A percentile compares a stretch with the other conserved stretches of the same genome.
These are phyloP conservation scores for Pseudochromis fuscus DNA, from an alignment of 2,797 vertebrate genomes.

Conservation along the genomic window DNA sequence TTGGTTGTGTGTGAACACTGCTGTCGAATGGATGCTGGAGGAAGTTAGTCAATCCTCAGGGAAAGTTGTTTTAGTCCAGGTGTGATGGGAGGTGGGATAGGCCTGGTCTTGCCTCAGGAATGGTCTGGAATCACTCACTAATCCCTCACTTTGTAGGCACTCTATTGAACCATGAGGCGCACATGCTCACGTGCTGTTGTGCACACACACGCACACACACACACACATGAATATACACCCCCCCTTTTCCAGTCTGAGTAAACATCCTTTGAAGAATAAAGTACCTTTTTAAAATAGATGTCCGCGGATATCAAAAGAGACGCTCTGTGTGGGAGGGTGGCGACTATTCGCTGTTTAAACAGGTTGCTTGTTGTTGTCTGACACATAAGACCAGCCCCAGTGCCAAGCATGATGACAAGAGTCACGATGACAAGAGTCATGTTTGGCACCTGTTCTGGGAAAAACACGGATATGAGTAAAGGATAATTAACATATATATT, in stretches of 20 bases:
- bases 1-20: slow-evolving; percentile 46
- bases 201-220: slow-evolving; percentile 36
- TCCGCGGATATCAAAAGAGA: slow-evolving; percentile 77
- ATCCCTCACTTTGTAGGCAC: slow-evolving; percentile 82
- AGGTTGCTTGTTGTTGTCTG: slow-evolving; percentile 75
- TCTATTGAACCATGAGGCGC: slow-evolving; percentile 68
- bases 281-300: slow-evolving; percentile 78
- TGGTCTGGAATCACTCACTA: slow-evolving; percentile 75
- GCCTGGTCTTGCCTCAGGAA: slow-evolving; percentile 84
- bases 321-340: slow-evolving; percentile 61
- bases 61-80: slow-evolving; percentile 77
- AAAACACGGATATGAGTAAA: slow-evolving; percentile 26
- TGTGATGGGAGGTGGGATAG: slow-evolving; percentile 78
- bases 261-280: slow-evolving; percentile 84
- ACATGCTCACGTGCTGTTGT: slow-evolving; percentile 39
- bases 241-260: slow-evolving; percentile 68
- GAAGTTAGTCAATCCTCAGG: slow-evolving; percentile 64
- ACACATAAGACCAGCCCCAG: slow-evolving; percentile 58
- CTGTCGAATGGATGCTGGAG: slow-evolving; percentile 43
- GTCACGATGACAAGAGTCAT: slow-evolving; percentile 31
- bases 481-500: slow-evolving; percentile 35
- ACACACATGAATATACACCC: slow-evolving; percentile 38
- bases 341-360: slow-evolving; percentile 75
- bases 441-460: slow-evolving; percentile 56
- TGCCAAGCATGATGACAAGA: slow-evolving; percentile 39